Evolutionary conservation across 2,888 invertebrate genomes (phyloP).

Genomic region (Dryobotodes eremita): DNA sequence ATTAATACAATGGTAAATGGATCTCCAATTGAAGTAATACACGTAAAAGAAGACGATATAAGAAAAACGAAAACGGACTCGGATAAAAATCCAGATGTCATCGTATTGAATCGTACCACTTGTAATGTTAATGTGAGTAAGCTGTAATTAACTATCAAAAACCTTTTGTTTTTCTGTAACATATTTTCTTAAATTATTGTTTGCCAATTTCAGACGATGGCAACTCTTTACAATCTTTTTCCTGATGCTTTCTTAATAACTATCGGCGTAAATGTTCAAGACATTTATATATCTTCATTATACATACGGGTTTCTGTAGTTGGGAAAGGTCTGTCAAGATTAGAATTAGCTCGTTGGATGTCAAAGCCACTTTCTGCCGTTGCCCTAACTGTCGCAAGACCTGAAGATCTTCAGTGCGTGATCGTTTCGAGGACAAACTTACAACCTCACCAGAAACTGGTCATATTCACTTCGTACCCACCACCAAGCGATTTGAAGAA

Average conservation of each 20-base stretch:
- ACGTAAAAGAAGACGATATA: not conserved
- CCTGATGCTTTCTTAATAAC: not conserved
- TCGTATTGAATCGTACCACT: not conserved
- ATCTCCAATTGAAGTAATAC: not conserved
- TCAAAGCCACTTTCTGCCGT: slow-evolving; percentile 14
- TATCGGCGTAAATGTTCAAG: not conserved
- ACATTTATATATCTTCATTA: not conserved
- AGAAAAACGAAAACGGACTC: not conserved
- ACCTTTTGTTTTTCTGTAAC: too few relatives aligned
- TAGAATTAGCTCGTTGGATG: slow-evolving; percentile 20
- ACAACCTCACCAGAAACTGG: slow-evolving; percentile 20
- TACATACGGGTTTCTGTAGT: slow-evolving; percentile 12
- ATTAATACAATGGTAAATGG: not conserved
- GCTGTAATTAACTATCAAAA: not conserved
- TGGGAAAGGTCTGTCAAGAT: slow-evolving; percentile 18
- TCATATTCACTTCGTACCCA: slow-evolving; percentile 86
- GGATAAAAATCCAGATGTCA: slow-evolving; percentile 6
- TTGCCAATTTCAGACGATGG: not conserved
- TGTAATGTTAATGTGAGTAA: slow-evolving; percentile 7
- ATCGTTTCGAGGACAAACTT: slow-evolving; percentile 12
- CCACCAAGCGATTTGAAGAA: slow-evolving; percentile 20
- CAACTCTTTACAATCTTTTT: slow-evolving; percentile 3
- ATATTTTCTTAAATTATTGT: not conserved
- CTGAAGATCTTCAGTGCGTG: slow-evolving; percentile 22
- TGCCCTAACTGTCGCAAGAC: slow-evolving; percentile 9